These are phyloP conservation scores for Sepioteuthis lessoniana DNA, from an alignment of 2,888 invertebrate genomes.

Conservation along the genomic window DNA sequence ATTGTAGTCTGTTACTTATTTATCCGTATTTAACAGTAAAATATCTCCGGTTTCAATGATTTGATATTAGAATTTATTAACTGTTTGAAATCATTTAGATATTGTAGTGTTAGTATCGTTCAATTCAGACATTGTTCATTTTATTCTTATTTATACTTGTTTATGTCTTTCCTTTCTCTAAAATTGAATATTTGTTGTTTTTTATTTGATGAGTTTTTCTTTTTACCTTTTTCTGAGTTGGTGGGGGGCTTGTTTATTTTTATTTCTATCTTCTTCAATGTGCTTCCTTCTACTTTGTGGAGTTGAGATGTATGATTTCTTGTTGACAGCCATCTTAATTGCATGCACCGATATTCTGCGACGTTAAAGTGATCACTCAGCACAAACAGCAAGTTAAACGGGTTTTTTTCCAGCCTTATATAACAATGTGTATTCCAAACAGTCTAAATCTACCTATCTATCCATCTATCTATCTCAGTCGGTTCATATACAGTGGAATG, in stretches of 20 bases:
- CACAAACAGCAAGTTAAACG: not conserved
- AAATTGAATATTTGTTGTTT: not conserved
- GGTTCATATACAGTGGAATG: too few relatives aligned
- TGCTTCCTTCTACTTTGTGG: not conserved
- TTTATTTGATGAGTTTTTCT: not conserved
- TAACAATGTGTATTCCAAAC: too few relatives aligned
- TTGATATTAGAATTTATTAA: too few relatives aligned
- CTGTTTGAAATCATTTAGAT: too few relatives aligned
- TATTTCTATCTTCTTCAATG: not conserved
- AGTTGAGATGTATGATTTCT: not conserved
- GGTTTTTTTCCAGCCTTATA: too few relatives aligned
- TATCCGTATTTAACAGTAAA: too few relatives aligned
- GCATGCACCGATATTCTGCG: not conserved
- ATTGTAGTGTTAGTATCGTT: too few relatives aligned
- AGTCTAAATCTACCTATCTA: not conserved
- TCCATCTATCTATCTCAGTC: not conserved
- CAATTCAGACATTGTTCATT: not conserved
- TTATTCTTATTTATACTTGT: not conserved
- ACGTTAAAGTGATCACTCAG: not conserved
- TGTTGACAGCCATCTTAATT: not conserved
- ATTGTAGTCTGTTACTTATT: too few relatives aligned
- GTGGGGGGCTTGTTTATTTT: not conserved
- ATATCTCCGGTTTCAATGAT: too few relatives aligned
- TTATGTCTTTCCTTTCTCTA: not conserved
- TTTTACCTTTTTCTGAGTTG: not conserved